A percentile compares a stretch with the other conserved stretches of the same genome.
Evolutionary conservation across 2,113 vertebrate genomes (phyloP).

Genomic region (Gasterosteus aculeatus): DNA sequence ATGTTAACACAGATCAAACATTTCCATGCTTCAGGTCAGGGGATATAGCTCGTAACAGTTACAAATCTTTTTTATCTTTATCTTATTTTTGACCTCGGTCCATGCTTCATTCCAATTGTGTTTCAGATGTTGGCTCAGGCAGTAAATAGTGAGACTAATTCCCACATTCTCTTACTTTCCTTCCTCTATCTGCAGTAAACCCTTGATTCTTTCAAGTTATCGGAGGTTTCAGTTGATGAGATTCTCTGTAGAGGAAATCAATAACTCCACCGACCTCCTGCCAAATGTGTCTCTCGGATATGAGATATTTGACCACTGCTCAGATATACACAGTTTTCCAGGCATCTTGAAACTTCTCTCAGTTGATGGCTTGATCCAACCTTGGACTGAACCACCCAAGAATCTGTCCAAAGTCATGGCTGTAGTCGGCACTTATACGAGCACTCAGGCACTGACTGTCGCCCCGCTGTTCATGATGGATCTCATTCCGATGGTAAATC

Average conservation of each 20-base stretch:
- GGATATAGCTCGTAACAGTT: neutral
- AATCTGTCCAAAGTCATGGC: constrained; percentile 42
- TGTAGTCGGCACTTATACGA: constrained; percentile 64
- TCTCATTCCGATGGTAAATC: constrained; percentile 84
- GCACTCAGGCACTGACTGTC: constrained; percentile 52
- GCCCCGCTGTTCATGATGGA: constrained; percentile 80
- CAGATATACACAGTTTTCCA: constrained; percentile 62
- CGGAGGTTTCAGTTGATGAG: constrained; percentile 84
- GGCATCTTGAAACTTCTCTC: constrained; percentile 71
- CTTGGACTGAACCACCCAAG: neutral
- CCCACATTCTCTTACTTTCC: neutral
- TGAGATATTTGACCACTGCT: constrained; percentile 84
- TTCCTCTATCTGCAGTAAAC: constrained; percentile 57
- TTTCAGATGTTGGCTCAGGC: too few relatives aligned
- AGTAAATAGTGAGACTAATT: neutral
- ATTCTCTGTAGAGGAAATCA: constrained; percentile 86
- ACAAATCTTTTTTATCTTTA: too few relatives aligned
- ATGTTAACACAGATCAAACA: neutral
- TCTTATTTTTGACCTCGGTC: too few relatives aligned
- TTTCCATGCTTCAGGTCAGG: neutral
- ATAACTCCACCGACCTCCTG: constrained; percentile 85
- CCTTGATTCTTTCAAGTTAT: constrained; percentile 70
- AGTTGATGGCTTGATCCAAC: constrained; percentile 43
- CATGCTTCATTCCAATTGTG: too few relatives aligned
- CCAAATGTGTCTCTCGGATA: constrained; percentile 86